Conservation (phyloP, 2,888 invertebrate genomes). For the Julus scandinavius region DNA sequence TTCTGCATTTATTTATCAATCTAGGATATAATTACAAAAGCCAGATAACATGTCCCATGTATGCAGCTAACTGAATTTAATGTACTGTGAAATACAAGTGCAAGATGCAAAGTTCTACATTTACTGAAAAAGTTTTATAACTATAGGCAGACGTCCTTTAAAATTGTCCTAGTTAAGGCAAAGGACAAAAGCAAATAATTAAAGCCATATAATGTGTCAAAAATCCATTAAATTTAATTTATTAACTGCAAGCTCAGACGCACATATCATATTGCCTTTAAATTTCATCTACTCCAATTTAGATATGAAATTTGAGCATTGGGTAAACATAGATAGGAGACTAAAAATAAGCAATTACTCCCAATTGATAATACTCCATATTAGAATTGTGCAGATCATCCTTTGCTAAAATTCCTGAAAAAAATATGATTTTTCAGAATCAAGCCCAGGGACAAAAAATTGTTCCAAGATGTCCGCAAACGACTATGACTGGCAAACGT, state of each 20-base stretch:
- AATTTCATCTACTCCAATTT: not conserved
- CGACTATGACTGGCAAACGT: conserved; percentile 58
- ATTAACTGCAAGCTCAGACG: not conserved
- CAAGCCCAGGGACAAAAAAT: not conserved
- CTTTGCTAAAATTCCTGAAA: not conserved
- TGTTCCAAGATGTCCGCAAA: not conserved
- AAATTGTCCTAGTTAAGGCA: not conserved
- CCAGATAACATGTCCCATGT: too few species aligned
- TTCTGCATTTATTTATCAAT: too few species aligned
- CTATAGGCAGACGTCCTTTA: not conserved
- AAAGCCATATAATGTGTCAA: not conserved
- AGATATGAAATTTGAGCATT: not conserved
- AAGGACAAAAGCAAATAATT: conserved; percentile 10
- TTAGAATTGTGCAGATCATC: not conserved
- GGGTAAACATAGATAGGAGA: not conserved
- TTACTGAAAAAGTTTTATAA: conserved; percentile 8
- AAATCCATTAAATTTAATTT: not conserved
- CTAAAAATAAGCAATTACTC: not conserved
- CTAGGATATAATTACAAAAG: too few species aligned
- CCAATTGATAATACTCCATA: not conserved
- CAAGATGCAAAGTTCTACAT: not conserved
- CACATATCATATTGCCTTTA: not conserved
- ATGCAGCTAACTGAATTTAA: too few species aligned
- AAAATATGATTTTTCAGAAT: not conserved
- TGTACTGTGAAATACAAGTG: not conserved